phyloP scores from a whole-genome alignment of 2,888 invertebrate species.

The Arctia plantaginis region DNA sequence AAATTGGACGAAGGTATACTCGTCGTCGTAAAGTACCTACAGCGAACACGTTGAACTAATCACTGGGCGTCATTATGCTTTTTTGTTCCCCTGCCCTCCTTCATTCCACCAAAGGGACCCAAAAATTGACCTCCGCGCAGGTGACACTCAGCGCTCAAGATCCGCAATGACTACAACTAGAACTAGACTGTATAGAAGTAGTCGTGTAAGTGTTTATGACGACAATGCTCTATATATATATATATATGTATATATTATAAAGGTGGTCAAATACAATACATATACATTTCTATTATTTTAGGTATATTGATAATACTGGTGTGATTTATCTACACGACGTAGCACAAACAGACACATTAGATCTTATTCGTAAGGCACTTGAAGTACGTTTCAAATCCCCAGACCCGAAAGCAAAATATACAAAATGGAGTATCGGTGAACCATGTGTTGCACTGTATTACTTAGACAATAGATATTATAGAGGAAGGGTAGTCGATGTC shows the following conservation, averaged over 20 bases:
- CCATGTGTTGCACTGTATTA: slow-evolving; percentile 90
- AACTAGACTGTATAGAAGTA: no score
- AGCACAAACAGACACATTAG: slow-evolving; percentile 72
- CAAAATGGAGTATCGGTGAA: slow-evolving; percentile 88
- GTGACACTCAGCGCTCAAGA: no score
- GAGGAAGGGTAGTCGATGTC: slow-evolving; percentile 87
- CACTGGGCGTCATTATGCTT: no score
- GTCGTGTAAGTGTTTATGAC: no score
- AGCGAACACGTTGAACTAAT: no score
- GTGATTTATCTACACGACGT: slow-evolving; percentile 76
- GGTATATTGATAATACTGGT: slow-evolving; percentile 80
- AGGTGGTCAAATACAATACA: neutral
- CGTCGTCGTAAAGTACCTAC: no score
- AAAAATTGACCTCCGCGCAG: no score
- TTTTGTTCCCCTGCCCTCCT: no score
- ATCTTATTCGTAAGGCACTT: slow-evolving; percentile 83
- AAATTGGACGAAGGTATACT: no score
- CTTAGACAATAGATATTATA: slow-evolving; percentile 89
- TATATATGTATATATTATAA: neutral
- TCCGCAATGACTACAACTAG: no score
- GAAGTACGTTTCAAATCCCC: slow-evolving; percentile 76
- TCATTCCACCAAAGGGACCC: no score
- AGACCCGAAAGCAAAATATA: slow-evolving; percentile 77
- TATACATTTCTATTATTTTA: slow-evolving; percentile 32
- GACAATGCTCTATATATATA: no score